Base-by-base conservation (phyloP, 2,888 invertebrate species). In the Autographa pulchrina region DNA sequence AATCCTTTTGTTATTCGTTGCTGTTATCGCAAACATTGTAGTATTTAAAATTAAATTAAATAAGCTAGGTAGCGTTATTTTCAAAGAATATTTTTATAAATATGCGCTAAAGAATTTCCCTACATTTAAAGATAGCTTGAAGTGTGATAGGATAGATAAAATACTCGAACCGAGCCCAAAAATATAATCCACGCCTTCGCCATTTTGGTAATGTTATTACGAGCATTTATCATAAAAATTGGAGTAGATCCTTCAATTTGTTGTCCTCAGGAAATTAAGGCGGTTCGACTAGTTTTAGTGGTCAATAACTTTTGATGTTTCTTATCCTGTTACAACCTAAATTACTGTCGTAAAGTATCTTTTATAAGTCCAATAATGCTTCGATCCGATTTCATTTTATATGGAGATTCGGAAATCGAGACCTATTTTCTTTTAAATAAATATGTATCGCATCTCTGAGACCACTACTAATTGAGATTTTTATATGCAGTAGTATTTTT, bases 211-310 rank as follows among this genome's bases (percentile, higher is more conserved):
- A 77, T 82, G 70, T 74, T 85, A 73, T 78, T 78, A 75, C 72
- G 72, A 73, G 70, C 81, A 81, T 85, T 72, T 66, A 81, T 83
- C 79, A 83, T 83, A 75, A 78, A 85, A 77, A 77, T 83, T 70
- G 41, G 68, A 61, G 74, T 59, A 62, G 70, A 72, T 74, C 63
- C 70, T 74, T 80, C 76, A 78, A 83, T 81, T 75, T 78, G 35
- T 68, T 66, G 56, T 70, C 82, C 69, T 62, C 52, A 60, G 69
- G 68, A 82, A 77, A 70, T 59, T 58, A 63, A 68, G 62, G 16
- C 48, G 70, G 67, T 82, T 73, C 65, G 32, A 70, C 68, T 76
- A 77, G 70, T 81, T 82, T 74, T 76, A 71, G 48, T 67, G 56
- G 14, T 62, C 59, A 32, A 63, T 65, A 31, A 62, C 74, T 58